Evolutionary conservation across 2,797 vertebrate species (phyloP).

Genomic region (Eutrigla gurnardus): DNA sequence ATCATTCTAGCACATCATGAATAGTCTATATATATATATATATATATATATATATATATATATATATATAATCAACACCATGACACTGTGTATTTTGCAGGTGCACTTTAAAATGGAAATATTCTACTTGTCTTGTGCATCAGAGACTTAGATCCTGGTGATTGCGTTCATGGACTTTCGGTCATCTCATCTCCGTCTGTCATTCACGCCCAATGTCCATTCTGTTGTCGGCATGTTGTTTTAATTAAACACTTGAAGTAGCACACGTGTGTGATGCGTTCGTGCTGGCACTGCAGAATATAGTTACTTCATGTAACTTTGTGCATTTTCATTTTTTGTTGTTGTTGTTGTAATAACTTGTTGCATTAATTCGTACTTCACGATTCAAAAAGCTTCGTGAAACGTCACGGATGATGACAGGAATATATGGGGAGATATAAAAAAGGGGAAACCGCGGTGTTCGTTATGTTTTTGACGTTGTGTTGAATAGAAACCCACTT

Average conservation of each 20-base stretch:
- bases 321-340: neutral
- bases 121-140: neutral
- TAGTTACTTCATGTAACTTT: neutral
- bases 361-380: conserved; percentile 11
- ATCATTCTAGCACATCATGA: neutral
- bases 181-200: too few species aligned
- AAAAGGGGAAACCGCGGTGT: neutral
- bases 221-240: neutral
- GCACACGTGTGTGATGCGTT: neutral
- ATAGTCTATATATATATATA: too few species aligned
- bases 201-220: neutral
- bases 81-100: neutral
- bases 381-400: neutral
- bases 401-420: neutral
- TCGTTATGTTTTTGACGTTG: conserved; percentile 7
- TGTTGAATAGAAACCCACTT: neutral
- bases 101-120: neutral
- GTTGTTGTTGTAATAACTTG: conserved; percentile 1
- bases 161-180: conserved; percentile 2
- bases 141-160: neutral
- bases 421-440: accelerated
- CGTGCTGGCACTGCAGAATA: neutral
- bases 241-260: neutral
- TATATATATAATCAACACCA: neutral
- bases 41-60: too few species aligned